These are phyloP conservation scores for Trichopria drosophilae DNA, from an alignment of 2,888 invertebrate genomes.

Conservation along the genomic window DNA sequence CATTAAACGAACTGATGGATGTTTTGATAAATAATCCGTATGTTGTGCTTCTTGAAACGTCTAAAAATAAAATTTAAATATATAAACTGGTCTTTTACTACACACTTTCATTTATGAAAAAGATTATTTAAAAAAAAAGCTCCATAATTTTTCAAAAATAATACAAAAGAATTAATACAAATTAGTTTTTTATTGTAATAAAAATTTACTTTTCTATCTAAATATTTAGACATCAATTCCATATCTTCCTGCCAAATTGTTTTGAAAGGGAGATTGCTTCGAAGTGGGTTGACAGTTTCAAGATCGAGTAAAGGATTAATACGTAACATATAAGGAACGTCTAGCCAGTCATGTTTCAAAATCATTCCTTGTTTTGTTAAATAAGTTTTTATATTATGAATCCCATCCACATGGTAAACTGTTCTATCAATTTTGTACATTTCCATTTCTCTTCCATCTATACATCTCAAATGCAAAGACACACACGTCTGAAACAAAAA, in stretches of 20 bases:
- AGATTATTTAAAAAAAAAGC: slow-evolving; percentile 2
- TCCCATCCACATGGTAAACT: slow-evolving; percentile 63
- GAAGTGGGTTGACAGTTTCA: slow-evolving; percentile 57
- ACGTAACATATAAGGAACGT: slow-evolving; percentile 63
- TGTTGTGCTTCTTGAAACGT: slow-evolving; percentile 32
- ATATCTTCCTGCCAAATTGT: slow-evolving; percentile 65
- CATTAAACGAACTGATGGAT: slow-evolving; percentile 63
- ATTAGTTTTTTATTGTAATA: slow-evolving; percentile 5
- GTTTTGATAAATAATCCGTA: slow-evolving; percentile 63
- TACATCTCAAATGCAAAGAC: no score
- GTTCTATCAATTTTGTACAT: slow-evolving; percentile 66
- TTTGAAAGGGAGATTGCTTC: slow-evolving; percentile 57
- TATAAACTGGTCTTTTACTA: not conserved
- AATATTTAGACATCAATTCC: slow-evolving; percentile 65
- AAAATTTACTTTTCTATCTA: slow-evolving; percentile 64
- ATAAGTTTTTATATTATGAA: slow-evolving; percentile 63
- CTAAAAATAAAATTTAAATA: slow-evolving; percentile 29
- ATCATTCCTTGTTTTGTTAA: slow-evolving; percentile 64
- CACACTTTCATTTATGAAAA: not conserved
- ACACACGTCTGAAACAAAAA: no score
- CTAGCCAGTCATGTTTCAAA: slow-evolving; percentile 67
- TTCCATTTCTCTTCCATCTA: slow-evolving; percentile 57
- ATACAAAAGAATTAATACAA: not conserved
- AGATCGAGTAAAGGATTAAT: slow-evolving; percentile 62
- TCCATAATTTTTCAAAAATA: slow-evolving; percentile 3